Evolutionary conservation across 2,113 vertebrate genomes (phyloP).

Genomic region (Cepphus grylle): DNA sequence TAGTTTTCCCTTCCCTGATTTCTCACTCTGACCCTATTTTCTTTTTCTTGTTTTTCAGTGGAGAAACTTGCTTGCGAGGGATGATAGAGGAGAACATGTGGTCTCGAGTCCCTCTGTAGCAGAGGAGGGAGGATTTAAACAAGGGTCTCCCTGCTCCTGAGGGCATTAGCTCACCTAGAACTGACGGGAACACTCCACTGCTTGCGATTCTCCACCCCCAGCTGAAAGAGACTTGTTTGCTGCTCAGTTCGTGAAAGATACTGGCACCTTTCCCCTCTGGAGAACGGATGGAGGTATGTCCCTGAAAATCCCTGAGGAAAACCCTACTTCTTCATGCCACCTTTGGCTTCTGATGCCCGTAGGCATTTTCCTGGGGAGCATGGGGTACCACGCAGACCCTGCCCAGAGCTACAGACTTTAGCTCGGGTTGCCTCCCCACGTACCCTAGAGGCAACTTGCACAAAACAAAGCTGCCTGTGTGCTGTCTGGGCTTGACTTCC

Average conservation of each 20-base stretch:
- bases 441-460: background rate
- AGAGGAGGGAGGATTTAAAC: background rate
- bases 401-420: background rate
- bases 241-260: background rate
- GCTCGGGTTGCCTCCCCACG: background rate
- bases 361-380: background rate
- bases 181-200: background rate
- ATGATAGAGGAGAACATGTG: background rate
- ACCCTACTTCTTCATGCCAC: background rate
- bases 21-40: background rate
- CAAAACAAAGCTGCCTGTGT: background rate
- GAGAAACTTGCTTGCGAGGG: background rate
- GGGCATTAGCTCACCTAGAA: background rate
- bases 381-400: background rate
- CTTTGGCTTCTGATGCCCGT: background rate
- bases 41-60: background rate
- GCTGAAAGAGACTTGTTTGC: background rate
- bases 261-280: background rate
- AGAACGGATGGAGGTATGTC: background rate
- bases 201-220: background rate
- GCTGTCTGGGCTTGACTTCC: background rate
- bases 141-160: rapidly evolving
- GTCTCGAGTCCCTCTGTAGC: background rate
- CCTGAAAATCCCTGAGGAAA: background rate
- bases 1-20: background rate